Base-by-base conservation (phyloP, 2,797 vertebrate genomes). In the Picus viridis region DNA sequence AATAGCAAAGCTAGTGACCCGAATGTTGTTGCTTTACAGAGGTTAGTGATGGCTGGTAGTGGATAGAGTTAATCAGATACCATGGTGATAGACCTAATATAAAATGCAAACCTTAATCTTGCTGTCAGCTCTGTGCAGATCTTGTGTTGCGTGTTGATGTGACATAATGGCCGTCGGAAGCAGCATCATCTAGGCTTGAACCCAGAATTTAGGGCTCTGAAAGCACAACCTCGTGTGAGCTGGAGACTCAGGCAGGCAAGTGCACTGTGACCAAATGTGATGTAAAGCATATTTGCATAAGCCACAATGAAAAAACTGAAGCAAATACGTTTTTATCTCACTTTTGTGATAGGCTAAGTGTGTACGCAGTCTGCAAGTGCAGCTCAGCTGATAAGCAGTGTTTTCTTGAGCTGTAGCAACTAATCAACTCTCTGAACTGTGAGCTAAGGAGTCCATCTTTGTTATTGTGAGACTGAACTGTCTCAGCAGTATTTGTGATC, bases 301-400 rank as follows among this genome's bases (percentile, higher is more conserved):
- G 61, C 49, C 6, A 23, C 83, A 92, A 17, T 51, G 89, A 68
- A 91, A 92, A 86, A 39, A 76, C 64, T 91, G 79, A 84, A 79
- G 32, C 57, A 94, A 95, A 92, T 73, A 67, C 23, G 13, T 61
- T 91, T 90, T 81, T 41, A 79, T 94, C 80, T 93, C 61, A 10
- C 22, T 71, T 93, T 70, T 76, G 71, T 51, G 80, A 61, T 70
- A 73, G 74, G 77, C 71, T 68, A 29, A 54, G 68, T 20, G 54
- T 39, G 70, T 3, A 3, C n/a, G 49, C 22, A 43, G 76, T 7
- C 67, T 68, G 85, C 63, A 4, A 0, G 71, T 58, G 80, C 49
- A 27, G 49, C 89, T 64, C 1, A 1, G 80, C 39, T 36, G 80
- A 68, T 86, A 91, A 73, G 49, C 67, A 49, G 34, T 3, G 70